phyloP scores from a whole-genome alignment of 2,113 vertebrate species.

The Pteronura brasiliensis region DNA sequence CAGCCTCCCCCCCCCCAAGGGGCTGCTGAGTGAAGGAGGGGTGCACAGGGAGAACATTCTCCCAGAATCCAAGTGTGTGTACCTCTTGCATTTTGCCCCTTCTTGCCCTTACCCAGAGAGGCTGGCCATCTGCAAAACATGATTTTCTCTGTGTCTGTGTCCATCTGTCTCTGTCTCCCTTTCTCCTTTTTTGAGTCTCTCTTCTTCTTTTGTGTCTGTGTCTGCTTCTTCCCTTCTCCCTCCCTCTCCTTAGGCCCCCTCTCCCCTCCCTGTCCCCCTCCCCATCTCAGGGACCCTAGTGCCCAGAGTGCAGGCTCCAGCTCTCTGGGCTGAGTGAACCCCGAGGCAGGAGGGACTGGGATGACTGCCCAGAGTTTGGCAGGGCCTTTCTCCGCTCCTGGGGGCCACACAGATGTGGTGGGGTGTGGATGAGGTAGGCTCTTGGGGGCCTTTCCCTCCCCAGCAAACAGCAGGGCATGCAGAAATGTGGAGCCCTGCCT shows the following conservation, averaged over 20 bases:
- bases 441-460: too few relatives aligned
- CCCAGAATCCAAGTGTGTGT: not conserved
- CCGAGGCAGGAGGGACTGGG: not conserved
- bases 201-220: not conserved
- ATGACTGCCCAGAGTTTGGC: not conserved
- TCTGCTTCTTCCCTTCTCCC: not conserved
- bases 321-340: not conserved
- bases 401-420: not conserved
- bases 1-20: accelerated
- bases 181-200: not conserved
- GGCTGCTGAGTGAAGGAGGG: not conserved
- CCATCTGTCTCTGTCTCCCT: not conserved
- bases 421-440: too few relatives aligned
- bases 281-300: not conserved
- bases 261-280: not conserved
- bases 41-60: not conserved
- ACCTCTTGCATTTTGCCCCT: not conserved
- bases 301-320: not conserved
- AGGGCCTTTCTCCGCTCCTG: not conserved
- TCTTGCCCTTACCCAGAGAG: not conserved
- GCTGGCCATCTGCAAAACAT: not conserved
- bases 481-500: not conserved
- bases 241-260: too few relatives aligned
- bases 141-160: not conserved
- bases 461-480: not conserved